A percentile compares a stretch with the other conserved stretches of the same genome.
These are phyloP conservation scores for Pelecanoides urinatrix DNA, from an alignment of 2,113 vertebrate genomes.

Conservation along the genomic window DNA sequence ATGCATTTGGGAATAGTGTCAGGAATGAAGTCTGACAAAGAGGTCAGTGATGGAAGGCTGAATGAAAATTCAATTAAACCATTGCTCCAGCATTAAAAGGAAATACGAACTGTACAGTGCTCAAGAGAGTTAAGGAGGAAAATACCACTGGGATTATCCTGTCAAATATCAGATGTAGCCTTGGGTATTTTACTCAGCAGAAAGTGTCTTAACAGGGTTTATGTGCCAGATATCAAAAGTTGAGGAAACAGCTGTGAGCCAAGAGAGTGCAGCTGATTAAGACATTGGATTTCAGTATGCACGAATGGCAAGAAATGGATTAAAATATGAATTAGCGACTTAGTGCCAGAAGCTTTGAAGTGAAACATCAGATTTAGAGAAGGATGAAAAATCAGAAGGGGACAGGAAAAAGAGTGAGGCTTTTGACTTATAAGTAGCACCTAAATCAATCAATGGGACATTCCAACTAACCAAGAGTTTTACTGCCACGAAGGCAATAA, in stretches of 20 bases:
- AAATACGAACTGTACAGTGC: background rate
- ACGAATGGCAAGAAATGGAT: slow-evolving; percentile 15
- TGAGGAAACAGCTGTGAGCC: slow-evolving; percentile 12
- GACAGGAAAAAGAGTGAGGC: background rate
- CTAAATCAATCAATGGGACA: slow-evolving; percentile 1
- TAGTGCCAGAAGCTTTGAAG: slow-evolving; percentile 19
- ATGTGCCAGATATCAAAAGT: background rate
- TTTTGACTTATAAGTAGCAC: background rate
- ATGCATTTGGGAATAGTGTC: background rate
- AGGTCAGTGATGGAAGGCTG: background rate
- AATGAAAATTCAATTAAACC: slow-evolving; percentile 35
- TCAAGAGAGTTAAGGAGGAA: background rate
- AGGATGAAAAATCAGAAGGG: background rate
- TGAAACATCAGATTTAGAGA: slow-evolving; percentile 4
- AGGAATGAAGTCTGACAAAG: background rate
- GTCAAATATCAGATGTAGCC: slow-evolving; percentile 46
- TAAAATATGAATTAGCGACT: slow-evolving; percentile 8
- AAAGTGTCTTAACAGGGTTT: background rate
- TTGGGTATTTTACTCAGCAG: slow-evolving; percentile 29
- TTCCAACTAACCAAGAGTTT: background rate
- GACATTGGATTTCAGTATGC: slow-evolving; percentile 1
- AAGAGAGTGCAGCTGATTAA: slow-evolving; percentile 16
- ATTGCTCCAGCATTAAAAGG: background rate
- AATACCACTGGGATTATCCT: slow-evolving; percentile 26
- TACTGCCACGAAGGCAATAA: slow-evolving; percentile 33